phyloP scores from a whole-genome alignment of 2,888 invertebrate genomes.

The Drosophila maculinotata region DNA sequence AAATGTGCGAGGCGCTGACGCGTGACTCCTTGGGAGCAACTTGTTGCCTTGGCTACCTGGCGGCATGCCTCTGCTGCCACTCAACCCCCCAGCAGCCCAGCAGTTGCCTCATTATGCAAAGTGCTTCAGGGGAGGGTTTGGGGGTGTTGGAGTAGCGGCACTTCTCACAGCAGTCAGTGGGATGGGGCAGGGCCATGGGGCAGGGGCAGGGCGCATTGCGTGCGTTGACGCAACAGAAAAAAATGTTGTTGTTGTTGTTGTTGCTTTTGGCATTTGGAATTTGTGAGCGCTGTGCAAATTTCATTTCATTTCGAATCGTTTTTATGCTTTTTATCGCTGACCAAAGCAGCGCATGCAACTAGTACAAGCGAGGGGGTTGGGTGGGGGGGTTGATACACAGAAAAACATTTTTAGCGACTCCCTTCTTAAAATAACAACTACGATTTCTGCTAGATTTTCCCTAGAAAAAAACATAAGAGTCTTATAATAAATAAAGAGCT shows the following conservation, averaged over 20 bases:
- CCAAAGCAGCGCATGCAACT: slow-evolving; percentile 58
- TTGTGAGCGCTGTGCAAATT: slow-evolving; percentile 57
- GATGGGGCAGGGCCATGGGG: neutral
- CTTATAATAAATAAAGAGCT: no score
- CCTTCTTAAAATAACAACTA: no score
- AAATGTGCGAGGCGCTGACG: slow-evolving; percentile 74
- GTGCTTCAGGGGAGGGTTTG: slow-evolving; percentile 57
- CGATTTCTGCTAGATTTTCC: no score
- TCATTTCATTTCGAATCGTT: slow-evolving; percentile 58
- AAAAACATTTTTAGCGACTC: no score
- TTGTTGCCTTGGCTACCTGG: slow-evolving; percentile 66
- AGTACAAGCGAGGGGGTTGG: neutral
- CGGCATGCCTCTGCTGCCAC: slow-evolving; percentile 17
- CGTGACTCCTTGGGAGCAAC: slow-evolving; percentile 71
- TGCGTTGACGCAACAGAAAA: slow-evolving; percentile 48
- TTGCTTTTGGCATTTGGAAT: slow-evolving; percentile 58
- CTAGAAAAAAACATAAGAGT: no score
- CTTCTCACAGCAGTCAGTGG: slow-evolving; percentile 2
- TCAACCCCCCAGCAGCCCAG: slow-evolving; percentile 14
- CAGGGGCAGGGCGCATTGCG: neutral
- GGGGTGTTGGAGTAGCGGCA: neutral
- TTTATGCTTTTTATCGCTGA: slow-evolving; percentile 25
- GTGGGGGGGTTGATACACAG: neutral
- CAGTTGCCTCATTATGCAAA: slow-evolving; percentile 74
- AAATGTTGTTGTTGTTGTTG: slow-evolving; percentile 13